A percentile compares a stretch with the other conserved stretches of the same genome.
These are phyloP conservation scores for Enoplosus armatus DNA, from an alignment of 2,797 vertebrate species.

Conservation along the genomic window DNA sequence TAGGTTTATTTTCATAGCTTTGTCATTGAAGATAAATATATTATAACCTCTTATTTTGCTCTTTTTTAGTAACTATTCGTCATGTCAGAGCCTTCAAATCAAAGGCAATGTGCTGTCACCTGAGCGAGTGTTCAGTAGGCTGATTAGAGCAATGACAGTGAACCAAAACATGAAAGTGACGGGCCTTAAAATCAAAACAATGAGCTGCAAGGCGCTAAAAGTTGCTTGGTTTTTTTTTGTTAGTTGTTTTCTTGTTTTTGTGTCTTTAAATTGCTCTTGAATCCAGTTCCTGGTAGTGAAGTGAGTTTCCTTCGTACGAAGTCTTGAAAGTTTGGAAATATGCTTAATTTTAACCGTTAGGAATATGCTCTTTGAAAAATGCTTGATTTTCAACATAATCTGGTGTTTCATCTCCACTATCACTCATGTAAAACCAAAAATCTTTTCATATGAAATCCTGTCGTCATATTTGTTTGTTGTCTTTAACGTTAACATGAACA, in stretches of 20 bases:
- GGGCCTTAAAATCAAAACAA: not conserved
- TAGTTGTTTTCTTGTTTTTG: no score
- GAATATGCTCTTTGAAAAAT: no score
- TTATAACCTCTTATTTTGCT: not conserved
- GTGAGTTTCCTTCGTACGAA: conserved; percentile 2
- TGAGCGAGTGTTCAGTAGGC: not conserved
- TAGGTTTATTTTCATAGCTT: conserved; percentile 4
- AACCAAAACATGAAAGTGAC: not conserved
- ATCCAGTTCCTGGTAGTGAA: conserved; percentile 31
- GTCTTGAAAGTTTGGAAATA: no score
- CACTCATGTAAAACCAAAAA: no score
- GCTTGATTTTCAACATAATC: no score
- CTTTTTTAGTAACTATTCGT: not conserved
- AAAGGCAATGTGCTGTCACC: not conserved
- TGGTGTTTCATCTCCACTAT: no score
- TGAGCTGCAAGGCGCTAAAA: not conserved
- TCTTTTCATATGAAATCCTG: no score
- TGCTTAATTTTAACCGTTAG: no score
- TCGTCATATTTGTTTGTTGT: no score
- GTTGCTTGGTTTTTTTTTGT: not conserved
- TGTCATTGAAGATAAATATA: not conserved
- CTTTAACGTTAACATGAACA: no score
- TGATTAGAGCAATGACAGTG: not conserved
- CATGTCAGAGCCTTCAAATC: not conserved
- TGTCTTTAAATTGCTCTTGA: not conserved